Evolutionary conservation across 2,113 vertebrate species (phyloP).

Genomic region (Donacobius atricapilla): DNA sequence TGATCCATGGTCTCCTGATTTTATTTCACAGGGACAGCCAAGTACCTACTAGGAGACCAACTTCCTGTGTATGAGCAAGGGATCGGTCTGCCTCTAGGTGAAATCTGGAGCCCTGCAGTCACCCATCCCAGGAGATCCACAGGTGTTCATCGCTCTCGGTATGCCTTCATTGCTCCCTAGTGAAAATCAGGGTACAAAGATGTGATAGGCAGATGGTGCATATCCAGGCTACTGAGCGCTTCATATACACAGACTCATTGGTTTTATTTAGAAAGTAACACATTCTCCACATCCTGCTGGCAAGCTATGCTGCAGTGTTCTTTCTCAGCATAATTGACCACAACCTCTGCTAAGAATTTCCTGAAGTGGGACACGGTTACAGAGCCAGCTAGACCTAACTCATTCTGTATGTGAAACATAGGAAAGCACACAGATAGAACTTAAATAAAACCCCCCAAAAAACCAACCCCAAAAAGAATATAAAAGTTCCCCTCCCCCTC

Average conservation of each 20-base stretch:
- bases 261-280: not conserved
- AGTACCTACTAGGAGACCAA: not conserved
- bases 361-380: not conserved
- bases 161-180: not conserved
- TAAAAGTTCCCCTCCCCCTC: rapidly evolving
- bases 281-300: not conserved
- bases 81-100: not conserved
- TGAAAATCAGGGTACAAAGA: not conserved
- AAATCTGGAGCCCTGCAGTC: not conserved
- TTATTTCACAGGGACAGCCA: not conserved
- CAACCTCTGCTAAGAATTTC: not conserved
- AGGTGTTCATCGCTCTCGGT: not conserved
- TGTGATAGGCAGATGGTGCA: not conserved
- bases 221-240: not conserved
- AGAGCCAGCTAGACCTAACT: not conserved
- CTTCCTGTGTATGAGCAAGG: not conserved
- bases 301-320: not conserved
- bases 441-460: rapidly evolving
- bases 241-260: not conserved
- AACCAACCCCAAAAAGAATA: not conserved
- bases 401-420: not conserved
- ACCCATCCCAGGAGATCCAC: not conserved
- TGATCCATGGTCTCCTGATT: not conserved
- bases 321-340: not conserved
- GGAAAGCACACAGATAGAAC: not conserved